A percentile compares a stretch with the other conserved stretches of the same genome.
Evolutionary conservation across 2,113 vertebrate species (phyloP).

Genomic region (Dendropsophus ebraccatus): DNA sequence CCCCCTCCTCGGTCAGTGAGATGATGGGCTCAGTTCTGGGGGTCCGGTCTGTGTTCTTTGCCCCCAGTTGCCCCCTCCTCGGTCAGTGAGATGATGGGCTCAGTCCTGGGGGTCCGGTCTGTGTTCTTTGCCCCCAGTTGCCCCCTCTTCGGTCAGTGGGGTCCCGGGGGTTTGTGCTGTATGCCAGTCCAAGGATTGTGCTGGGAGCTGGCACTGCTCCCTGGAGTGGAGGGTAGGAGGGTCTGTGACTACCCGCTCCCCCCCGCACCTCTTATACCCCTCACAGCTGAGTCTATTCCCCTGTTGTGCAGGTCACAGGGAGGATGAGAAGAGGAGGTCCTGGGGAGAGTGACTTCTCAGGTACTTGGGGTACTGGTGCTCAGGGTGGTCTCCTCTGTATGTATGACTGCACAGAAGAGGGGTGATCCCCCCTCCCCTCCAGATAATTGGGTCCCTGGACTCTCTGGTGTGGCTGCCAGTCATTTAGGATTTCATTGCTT

Average conservation of each 20-base stretch:
- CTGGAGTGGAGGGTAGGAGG: not conserved
- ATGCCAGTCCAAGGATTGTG: not conserved
- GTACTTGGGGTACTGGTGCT: not conserved
- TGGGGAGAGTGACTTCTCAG: not conserved
- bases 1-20: not conserved
- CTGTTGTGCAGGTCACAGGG: not conserved
- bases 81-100: too few relatives aligned
- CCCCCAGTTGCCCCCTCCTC: not conserved
- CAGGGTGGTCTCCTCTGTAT: not conserved
- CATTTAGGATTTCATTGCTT: too few relatives aligned
- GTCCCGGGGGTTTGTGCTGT: not conserved
- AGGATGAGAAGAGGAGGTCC: not conserved
- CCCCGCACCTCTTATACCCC: not conserved
- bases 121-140: not conserved
- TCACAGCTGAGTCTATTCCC: not conserved
- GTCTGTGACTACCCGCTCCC: not conserved
- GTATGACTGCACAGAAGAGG: not conserved
- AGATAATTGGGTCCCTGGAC: too few relatives aligned
- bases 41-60: too few relatives aligned
- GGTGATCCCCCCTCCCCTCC: too few relatives aligned
- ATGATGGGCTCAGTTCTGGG: too few relatives aligned
- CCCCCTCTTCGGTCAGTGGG: not conserved
- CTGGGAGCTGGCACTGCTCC: not conserved
- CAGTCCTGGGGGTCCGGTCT: not conserved
- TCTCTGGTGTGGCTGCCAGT: too few relatives aligned